Evolutionary conservation across 2,113 vertebrate genomes (phyloP).

Genomic region (Ploceus nigricollis): DNA sequence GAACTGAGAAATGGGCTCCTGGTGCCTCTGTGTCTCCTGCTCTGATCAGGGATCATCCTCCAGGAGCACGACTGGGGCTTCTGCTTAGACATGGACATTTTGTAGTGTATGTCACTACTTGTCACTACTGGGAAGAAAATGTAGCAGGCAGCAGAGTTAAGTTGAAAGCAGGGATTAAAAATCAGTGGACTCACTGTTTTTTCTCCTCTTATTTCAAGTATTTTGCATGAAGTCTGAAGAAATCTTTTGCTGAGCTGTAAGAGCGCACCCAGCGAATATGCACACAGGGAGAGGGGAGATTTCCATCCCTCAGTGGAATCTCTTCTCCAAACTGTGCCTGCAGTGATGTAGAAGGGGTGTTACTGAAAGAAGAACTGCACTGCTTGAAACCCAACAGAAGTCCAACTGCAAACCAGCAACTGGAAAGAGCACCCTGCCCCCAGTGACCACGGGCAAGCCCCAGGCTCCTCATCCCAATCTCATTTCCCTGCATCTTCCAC

Average conservation of each 20-base stretch:
- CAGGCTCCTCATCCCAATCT: accelerated
- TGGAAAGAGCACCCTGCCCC: background rate
- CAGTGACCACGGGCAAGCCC: accelerated
- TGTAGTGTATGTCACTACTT: background rate
- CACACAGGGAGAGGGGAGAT: background rate
- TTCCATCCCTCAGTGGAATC: background rate
- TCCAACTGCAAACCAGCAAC: background rate
- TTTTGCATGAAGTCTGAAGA: background rate
- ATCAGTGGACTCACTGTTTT: background rate
- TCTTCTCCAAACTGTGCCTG: background rate
- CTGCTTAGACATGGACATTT: background rate
- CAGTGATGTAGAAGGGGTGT: accelerated
- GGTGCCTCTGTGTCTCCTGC: background rate
- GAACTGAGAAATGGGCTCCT: background rate
- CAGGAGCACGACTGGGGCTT: accelerated
- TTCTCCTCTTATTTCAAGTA: background rate
- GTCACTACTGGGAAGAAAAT: background rate
- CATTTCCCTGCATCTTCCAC: background rate
- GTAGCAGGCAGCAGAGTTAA: background rate
- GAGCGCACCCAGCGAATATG: accelerated
- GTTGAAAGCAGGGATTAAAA: background rate
- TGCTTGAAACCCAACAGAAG: background rate
- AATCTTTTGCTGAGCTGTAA: background rate
- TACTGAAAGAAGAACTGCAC: background rate
- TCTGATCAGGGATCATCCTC: background rate